Percentiles rank a stretch among this genome's conserved stretches.
Conservation (phyloP, 2,888 invertebrate genomes). For the Willowsia nigromaculata region DNA sequence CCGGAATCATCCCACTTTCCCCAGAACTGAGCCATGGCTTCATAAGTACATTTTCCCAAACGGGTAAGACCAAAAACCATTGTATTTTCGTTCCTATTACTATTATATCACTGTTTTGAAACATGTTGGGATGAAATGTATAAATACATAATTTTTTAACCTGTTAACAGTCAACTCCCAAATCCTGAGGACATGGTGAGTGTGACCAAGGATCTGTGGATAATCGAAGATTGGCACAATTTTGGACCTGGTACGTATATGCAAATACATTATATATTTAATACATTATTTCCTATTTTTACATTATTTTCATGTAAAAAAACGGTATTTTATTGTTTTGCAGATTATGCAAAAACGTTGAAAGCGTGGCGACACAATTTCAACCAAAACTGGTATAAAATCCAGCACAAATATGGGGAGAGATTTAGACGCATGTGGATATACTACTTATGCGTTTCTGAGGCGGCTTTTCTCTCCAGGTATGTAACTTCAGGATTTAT, state of each 20-base stretch:
- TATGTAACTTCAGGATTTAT: neutral
- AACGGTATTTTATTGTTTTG: no score
- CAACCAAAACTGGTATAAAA: neutral
- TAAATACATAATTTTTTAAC: neutral
- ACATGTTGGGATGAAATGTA: neutral
- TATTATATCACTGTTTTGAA: neutral
- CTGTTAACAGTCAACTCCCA: neutral
- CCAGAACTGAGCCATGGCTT: neutral
- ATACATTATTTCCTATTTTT: no score
- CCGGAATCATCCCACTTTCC: slow-evolving; percentile 40
- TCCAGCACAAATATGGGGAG: neutral
- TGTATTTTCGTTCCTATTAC: no score
- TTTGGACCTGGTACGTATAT: no score
- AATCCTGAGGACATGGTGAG: neutral
- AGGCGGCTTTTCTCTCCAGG: neutral
- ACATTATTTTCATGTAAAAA: no score
- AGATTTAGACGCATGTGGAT: neutral
- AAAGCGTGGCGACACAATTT: slow-evolving; percentile 6
- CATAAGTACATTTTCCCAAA: slow-evolving; percentile 66
- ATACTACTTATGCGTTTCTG: neutral
- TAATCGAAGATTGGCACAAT: slow-evolving; percentile 41
- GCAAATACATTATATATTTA: no score
- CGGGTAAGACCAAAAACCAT: neutral
- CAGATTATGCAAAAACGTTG: slow-evolving; percentile 15
- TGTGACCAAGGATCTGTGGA: neutral